phyloP scores from a whole-genome alignment of 2,888 invertebrate species.

The Scaeva pyrastri region DNA sequence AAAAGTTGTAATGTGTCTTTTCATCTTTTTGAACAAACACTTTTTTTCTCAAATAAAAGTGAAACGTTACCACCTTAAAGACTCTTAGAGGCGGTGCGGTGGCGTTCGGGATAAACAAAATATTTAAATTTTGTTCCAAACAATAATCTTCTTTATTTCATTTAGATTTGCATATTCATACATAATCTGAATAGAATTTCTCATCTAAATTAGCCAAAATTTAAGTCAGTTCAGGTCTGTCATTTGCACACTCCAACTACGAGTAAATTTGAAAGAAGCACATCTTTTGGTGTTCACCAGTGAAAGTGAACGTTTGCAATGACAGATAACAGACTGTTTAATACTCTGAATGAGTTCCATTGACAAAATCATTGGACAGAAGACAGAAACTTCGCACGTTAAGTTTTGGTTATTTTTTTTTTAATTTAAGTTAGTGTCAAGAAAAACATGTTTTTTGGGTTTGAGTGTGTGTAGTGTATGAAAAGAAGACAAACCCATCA shows the following conservation, averaged over 20 bases:
- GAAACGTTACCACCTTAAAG: not conserved
- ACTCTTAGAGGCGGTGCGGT: too few relatives aligned
- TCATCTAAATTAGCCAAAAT: slow-evolving; percentile 30
- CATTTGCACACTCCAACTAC: not conserved
- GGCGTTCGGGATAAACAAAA: not conserved
- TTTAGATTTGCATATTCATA: not conserved
- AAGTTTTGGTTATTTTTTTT: too few relatives aligned
- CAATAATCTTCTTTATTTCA: not conserved
- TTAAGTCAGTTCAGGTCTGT: not conserved
- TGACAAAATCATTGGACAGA: slow-evolving; percentile 54
- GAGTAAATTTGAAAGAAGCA: slow-evolving; percentile 1
- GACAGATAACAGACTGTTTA: slow-evolving; percentile 42
- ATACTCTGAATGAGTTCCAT: slow-evolving; percentile 67
- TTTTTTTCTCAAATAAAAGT: not conserved
- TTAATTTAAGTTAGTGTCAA: slow-evolving; percentile 40
- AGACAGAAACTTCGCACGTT: slow-evolving; percentile 16
- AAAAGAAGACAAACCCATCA: slow-evolving; percentile 42
- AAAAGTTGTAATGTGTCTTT: too few relatives aligned
- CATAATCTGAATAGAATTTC: not conserved
- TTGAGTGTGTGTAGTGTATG: too few relatives aligned
- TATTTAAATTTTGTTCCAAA: slow-evolving; percentile 6
- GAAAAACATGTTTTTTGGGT: slow-evolving; percentile 41
- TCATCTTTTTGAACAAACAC: too few relatives aligned
- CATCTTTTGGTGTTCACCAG: too few relatives aligned
- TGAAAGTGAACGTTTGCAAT: slow-evolving; percentile 62